Base-by-base conservation (phyloP, 2,113 vertebrate species). In the Paradisaea rubra region DNA sequence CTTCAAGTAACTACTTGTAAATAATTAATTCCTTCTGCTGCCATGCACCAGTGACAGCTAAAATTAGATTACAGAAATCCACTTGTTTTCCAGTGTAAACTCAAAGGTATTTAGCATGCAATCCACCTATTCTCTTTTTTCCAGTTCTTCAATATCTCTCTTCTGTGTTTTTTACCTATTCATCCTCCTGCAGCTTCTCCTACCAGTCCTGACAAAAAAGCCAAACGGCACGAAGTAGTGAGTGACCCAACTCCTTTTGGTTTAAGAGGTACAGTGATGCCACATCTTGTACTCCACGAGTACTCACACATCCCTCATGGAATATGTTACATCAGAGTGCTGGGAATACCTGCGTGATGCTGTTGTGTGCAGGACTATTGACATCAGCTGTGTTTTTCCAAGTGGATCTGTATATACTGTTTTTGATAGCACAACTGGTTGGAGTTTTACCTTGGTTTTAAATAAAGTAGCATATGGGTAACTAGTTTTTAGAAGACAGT, bases 231-330 rank as follows among this genome's bases (percentile, higher is more conserved):
- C 13, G 98, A 98, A 98, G 98, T 99, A 97, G 99, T 99, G 99
- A 99, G 99, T 65, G 99, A 99, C 82, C 99, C 99, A 81, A 99
- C 99, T 81, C 99, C 99, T 35, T 98, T 99, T 93, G 99, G 99
- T 97, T 97, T 99, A 95, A 99, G 98, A 99, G 99, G 99, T 99
- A 98, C 96, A 91, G 97, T 97, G 96, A 81, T 85, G 78, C 53
- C 39, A 44, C 61, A 57, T 96, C 88, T 94, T 44, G 57, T 77
- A 60, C 42, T 96, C 80, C 77, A 50, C 84, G 79, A 52, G 84
- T 65, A 79, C 16, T 52, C 47, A 21, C 39, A 60, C 35, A 12
- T 54, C 30, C 28, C 53, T 65, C 13, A 0, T 84, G n/a, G 86
- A 50, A 23, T 22, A 10, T 15, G 20, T 50, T 50, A 37, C n/a